Percentiles rank a stretch among this genome's conserved stretches.
Evolutionary conservation across 2,888 invertebrate species (phyloP).

Genomic region (Ichneumoninae sp.): DNA sequence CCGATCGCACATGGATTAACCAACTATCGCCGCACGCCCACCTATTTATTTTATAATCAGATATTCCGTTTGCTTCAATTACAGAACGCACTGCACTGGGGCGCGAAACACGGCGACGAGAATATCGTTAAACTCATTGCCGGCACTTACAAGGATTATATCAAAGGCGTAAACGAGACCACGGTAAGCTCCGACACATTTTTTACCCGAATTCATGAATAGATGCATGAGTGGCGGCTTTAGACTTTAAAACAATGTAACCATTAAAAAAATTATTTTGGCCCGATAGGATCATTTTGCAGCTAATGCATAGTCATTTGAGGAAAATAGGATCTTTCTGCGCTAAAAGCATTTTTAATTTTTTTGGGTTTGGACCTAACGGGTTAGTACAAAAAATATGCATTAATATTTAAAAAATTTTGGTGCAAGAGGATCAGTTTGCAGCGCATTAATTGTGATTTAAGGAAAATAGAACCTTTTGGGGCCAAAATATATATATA

Average conservation of each 20-base stretch:
- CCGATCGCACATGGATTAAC: conserved; percentile 42
- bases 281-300: no score
- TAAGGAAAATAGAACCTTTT: no score
- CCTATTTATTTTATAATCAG: conserved; percentile 45
- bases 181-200: conserved; percentile 88
- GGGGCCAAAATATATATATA: no score
- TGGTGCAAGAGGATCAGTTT: no score
- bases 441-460: no score
- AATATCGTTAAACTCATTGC: conserved; percentile 96
- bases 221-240: not conserved
- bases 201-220: not conserved
- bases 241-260: not conserved
- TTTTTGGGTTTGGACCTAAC: no score
- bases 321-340: no score
- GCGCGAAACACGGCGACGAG: conserved; percentile 96
- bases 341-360: no score
- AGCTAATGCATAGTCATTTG: no score
- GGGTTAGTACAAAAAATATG: no score
- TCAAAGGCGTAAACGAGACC: conserved; percentile 90
- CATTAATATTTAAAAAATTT: no score
- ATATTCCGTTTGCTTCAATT: conserved; percentile 78
- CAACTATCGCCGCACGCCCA: conserved; percentile 57
- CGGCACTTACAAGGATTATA: conserved; percentile 92
- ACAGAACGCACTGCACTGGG: conserved; percentile 98
- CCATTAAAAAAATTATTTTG: no score